Evolutionary conservation across 2,888 invertebrate species (phyloP).

Genomic region (Diplolepis rosae): DNA sequence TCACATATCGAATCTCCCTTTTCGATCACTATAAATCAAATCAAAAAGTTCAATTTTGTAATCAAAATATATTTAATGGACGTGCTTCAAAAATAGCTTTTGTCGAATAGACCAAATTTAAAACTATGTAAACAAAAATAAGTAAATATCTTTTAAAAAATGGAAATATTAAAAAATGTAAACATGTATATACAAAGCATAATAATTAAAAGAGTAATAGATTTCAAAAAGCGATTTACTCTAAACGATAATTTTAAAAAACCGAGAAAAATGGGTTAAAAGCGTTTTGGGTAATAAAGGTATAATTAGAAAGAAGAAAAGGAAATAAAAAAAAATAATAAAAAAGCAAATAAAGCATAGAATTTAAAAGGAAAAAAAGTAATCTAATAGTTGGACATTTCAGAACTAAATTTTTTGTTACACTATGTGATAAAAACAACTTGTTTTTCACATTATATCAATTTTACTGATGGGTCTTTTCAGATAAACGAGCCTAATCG

Average conservation of each 20-base stretch:
- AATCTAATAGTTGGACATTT: background rate
- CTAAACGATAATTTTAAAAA: no score
- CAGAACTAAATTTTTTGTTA: background rate
- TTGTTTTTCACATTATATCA: background rate
- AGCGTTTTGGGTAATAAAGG: background rate
- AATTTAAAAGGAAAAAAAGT: background rate
- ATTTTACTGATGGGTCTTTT: slow-evolving; percentile 12
- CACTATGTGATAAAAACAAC: background rate
- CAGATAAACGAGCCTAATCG: slow-evolving; percentile 10
- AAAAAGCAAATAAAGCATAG: no score
- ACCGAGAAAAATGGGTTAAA: background rate
- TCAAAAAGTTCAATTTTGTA: background rate
- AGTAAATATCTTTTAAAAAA: background rate
- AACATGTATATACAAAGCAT: no score
- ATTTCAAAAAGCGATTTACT: no score
- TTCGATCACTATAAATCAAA: background rate
- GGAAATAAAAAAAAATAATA: no score
- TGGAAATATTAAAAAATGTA: background rate
- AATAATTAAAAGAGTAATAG: no score
- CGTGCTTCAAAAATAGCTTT: background rate
- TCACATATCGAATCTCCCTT: slow-evolving; percentile 14
- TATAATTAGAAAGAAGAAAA: background rate
- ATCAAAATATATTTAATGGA: background rate
- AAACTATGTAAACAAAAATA: background rate
- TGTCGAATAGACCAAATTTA: background rate